Base-by-base conservation (phyloP, 2,113 vertebrate species). In the Zingel zingel region DNA sequence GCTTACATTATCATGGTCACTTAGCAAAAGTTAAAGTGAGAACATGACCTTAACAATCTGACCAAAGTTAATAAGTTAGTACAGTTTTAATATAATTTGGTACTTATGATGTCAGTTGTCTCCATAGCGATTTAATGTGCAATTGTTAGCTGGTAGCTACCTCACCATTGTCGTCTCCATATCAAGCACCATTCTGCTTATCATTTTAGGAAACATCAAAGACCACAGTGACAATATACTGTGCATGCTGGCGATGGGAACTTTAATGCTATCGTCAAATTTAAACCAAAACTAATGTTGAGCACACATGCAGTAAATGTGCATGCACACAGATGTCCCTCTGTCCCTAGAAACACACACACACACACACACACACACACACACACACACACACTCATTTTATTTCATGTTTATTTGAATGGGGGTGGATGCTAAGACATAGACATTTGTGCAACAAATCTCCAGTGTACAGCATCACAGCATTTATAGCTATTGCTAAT, bases 231-330 rank as follows among this genome's bases (percentile, higher is more conserved):
- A 33, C 25, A 67, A 5, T 25, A 53, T 21, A 45, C 19, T 23
- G 13, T 2, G 1, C n/a, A 75, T 54, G 57, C 19, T 59, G 72
- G 9, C 19, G 3, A 33, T 33, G 36, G 71, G 27, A 43, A 75
- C 77, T 43, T 64, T 45, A 68, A 75, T 21, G 58, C 48, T 57
- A n/a, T 71, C 50, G 36, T 59, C 36, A 72, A n/a, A 72, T 78
- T 71, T 10, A 59, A 63, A 64, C 19, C 18, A 51, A 77, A 33
- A 77, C 79, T 72, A 19, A 50, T 86, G 74, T 51, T 76, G 59
- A 21, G 57, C 48, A 68, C 58, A 43, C 25, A 51, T 59, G 56
- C 53, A 53, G 57, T 50, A 19, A 74, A 77, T 62, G 23, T 50
- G 23, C 19, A 47, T 62, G 72, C 43, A 61, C 45, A 68, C 65